phyloP scores from a whole-genome alignment of 2,888 invertebrate genomes.

The Hipparchia semele region DNA sequence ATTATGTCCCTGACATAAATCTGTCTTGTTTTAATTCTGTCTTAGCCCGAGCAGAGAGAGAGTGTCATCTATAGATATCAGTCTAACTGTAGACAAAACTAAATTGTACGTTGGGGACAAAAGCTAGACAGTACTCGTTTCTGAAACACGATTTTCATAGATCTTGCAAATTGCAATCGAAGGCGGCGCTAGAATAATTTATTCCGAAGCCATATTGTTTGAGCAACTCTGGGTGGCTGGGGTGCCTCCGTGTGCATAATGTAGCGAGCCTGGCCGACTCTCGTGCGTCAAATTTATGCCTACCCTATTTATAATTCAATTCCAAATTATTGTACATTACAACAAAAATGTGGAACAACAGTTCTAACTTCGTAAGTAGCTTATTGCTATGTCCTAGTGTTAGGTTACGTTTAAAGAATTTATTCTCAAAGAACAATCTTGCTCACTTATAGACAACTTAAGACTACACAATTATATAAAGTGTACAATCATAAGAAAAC shows the following conservation, averaged over 20 bases:
- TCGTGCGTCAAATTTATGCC: slow-evolving; percentile 55
- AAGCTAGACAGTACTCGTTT: slow-evolving; percentile 1
- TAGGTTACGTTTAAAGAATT: not conserved
- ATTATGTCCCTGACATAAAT: no score
- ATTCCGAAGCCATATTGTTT: slow-evolving; percentile 34
- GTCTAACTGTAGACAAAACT: no score
- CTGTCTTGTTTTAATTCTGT: no score
- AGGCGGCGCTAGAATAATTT: slow-evolving; percentile 38
- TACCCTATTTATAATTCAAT: slow-evolving; percentile 34
- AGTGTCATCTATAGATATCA: no score
- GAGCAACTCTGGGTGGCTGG: slow-evolving; percentile 41
- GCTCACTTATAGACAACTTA: no score
- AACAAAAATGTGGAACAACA: slow-evolving; percentile 7
- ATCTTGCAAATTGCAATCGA: slow-evolving; percentile 30
- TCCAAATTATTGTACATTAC: slow-evolving; percentile 24
- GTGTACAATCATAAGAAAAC: no score
- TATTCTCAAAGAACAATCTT: no score
- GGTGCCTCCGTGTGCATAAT: slow-evolving; percentile 61
- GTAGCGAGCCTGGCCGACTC: slow-evolving; percentile 51
- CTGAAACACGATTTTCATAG: slow-evolving; percentile 24
- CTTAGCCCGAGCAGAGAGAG: no score
- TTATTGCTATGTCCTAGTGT: slow-evolving; percentile 5
- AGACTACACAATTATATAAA: no score
- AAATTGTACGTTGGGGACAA: not conserved
- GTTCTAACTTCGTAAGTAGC: not conserved